Conservation (phyloP, 2,888 invertebrate genomes). For the Crepidodera aurea region DNA sequence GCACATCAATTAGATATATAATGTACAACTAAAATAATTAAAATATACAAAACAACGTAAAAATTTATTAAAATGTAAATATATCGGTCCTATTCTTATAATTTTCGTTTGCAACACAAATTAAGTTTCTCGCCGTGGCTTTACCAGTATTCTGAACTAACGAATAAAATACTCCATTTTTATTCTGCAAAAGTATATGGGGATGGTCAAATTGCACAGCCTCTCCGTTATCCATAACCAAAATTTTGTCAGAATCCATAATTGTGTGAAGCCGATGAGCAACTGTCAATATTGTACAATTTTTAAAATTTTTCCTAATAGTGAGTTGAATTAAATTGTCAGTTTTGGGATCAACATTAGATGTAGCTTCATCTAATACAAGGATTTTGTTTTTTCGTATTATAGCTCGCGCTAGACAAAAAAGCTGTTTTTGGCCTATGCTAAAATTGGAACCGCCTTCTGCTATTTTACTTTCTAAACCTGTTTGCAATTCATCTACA, state of each 20-base stretch:
- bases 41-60: too few species aligned
- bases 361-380: constrained; percentile 83
- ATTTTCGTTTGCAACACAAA: constrained; percentile 42
- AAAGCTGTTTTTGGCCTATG: constrained; percentile 69
- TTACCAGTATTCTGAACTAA: constrained; percentile 74
- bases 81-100: background rate
- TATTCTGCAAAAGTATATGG: constrained; percentile 66
- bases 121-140: constrained; percentile 47
- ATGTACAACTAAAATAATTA: too few species aligned
- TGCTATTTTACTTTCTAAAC: constrained; percentile 71
- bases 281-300: constrained; percentile 83
- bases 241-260: constrained; percentile 83
- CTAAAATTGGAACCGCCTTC: constrained; percentile 54
- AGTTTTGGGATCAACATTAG: constrained; percentile 81
- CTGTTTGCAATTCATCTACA: constrained; percentile 68
- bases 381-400: constrained; percentile 60
- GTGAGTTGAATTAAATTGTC: constrained; percentile 79
- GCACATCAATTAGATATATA: too few species aligned
- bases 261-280: constrained; percentile 85
- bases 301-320: constrained; percentile 75
- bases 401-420: constrained; percentile 73
- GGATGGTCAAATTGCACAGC: constrained; percentile 80
- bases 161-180: constrained; percentile 47
- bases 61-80: background rate
- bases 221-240: constrained; percentile 82